These are phyloP conservation scores for Paralinhomoeus sp. DNA, from an alignment of 2,888 invertebrate genomes.

Conservation along the genomic window DNA sequence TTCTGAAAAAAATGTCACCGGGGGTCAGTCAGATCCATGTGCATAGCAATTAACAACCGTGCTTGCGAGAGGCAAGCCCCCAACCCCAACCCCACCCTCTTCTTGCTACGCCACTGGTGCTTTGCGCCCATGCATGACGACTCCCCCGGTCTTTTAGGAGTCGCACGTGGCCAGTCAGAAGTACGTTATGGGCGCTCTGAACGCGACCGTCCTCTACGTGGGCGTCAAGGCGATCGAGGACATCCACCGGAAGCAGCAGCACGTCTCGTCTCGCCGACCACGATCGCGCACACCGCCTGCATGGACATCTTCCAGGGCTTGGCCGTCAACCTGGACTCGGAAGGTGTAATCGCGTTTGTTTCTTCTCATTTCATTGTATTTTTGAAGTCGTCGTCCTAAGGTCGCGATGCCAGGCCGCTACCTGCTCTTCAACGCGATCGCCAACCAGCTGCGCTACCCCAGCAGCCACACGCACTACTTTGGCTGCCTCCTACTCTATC, in stretches of 20 bases:
- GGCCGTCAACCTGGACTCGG: conserved; percentile 87
- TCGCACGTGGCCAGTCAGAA: conserved; percentile 42
- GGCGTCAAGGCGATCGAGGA: conserved; percentile 68
- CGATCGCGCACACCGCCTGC: conserved; percentile 92
- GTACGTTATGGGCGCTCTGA: conserved; percentile 87
- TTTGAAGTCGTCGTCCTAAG: no score
- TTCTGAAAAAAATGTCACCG: no score
- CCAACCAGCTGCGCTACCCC: conserved; percentile 92
- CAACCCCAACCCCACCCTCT: no score
- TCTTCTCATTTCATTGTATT: no score
- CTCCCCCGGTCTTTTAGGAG: no score
- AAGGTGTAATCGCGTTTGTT: conserved; percentile 59
- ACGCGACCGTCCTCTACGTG: conserved; percentile 86
- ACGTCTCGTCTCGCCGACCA: conserved; percentile 84
- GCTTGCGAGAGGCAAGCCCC: no score
- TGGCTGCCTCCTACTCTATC: conserved; percentile 80
- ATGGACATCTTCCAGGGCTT: conserved; percentile 99
- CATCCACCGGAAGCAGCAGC: conserved; percentile 67
- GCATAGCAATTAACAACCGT: no score
- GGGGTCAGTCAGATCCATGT: no score
- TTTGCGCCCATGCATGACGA: no score
- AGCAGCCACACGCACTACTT: conserved; percentile 99
- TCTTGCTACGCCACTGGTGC: no score
- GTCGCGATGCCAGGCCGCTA: conserved; percentile 44
- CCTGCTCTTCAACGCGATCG: conserved; percentile 87